These are phyloP conservation scores for Hormaphis cornu DNA, from an alignment of 1,140 invertebrate genomes.

Conservation along the genomic window DNA sequence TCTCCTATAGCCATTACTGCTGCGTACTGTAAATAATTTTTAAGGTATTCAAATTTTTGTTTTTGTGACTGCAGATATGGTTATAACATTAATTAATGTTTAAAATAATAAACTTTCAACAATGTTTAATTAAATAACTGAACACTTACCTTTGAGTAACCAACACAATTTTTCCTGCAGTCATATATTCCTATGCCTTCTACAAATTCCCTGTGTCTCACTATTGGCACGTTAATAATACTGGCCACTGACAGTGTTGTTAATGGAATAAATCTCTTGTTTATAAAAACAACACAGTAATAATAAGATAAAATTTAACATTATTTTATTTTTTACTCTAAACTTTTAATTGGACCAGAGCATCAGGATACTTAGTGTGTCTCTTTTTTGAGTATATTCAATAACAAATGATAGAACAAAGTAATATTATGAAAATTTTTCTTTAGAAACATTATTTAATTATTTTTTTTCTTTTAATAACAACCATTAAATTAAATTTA, in stretches of 20 bases:
- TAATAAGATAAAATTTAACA: not conserved
- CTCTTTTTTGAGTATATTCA: too few species aligned
- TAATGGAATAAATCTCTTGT: not conserved
- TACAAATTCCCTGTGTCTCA: not conserved
- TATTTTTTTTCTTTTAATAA: too few species aligned
- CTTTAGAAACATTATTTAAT: too few species aligned
- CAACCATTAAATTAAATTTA: too few species aligned
- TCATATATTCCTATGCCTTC: not conserved
- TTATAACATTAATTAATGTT: too few species aligned
- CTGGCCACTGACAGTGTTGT: not conserved
- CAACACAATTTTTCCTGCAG: conserved; percentile 1
- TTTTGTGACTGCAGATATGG: too few species aligned
- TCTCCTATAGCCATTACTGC: conserved; percentile 6
- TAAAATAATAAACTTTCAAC: too few species aligned
- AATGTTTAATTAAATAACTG: not conserved
- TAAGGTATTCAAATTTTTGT: too few species aligned
- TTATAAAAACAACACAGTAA: not conserved
- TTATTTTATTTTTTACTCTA: not conserved
- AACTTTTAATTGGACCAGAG: too few species aligned
- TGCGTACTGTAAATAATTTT: not conserved
- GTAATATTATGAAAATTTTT: too few species aligned
- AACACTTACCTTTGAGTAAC: conserved; percentile 11
- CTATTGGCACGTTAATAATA: conserved; percentile 1
- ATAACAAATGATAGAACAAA: too few species aligned
- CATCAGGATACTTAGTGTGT: too few species aligned